Percentiles rank a stretch among this genome's conserved stretches.
phyloP scores from a whole-genome alignment of 2,113 vertebrate species.

The Atractosteus spatula region DNA sequence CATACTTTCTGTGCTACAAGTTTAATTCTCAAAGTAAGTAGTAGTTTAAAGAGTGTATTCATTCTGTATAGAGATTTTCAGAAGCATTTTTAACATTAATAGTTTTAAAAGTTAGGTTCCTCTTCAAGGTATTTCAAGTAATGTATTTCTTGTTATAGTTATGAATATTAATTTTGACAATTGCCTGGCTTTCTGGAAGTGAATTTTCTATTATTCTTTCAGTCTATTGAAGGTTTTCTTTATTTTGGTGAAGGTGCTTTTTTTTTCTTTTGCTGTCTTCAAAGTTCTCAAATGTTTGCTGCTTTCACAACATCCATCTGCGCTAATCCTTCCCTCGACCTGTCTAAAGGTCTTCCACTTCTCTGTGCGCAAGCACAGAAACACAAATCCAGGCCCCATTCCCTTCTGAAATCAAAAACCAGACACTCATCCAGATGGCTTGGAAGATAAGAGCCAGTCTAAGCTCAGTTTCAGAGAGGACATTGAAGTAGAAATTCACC shows the following conservation, averaged over 20 bases:
- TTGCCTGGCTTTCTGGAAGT: too few relatives aligned
- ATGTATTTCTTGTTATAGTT: too few relatives aligned
- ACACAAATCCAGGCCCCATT: slow-evolving; percentile 71
- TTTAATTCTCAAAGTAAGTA: too few relatives aligned
- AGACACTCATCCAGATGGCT: slow-evolving; percentile 85
- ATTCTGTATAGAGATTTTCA: too few relatives aligned
- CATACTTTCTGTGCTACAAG: too few relatives aligned
- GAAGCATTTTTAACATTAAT: too few relatives aligned
- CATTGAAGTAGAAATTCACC: slow-evolving; percentile 82
- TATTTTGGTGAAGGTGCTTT: slow-evolving; percentile 23
- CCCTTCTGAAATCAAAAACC: slow-evolving; percentile 81
- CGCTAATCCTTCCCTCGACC: slow-evolving; percentile 85
- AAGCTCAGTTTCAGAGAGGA: slow-evolving; percentile 76
- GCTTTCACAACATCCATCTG: slow-evolving; percentile 81
- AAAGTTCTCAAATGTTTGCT: slow-evolving; percentile 89
- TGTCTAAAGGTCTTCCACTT: slow-evolving; percentile 77
- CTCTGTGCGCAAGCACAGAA: slow-evolving; percentile 69
- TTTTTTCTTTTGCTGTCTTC: slow-evolving; percentile 76
- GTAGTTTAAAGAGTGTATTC: too few relatives aligned
- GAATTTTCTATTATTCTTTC: too few relatives aligned
- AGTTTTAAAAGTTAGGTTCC: slow-evolving; percentile 13
- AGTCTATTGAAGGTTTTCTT: slow-evolving; percentile 36
- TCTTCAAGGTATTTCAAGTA: slow-evolving; percentile 61
- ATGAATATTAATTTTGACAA: too few relatives aligned
- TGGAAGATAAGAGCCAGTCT: slow-evolving; percentile 81